These are phyloP conservation scores for Drosophila takahashii DNA, from an alignment of 1,140 invertebrate species.

Conservation along the genomic window DNA sequence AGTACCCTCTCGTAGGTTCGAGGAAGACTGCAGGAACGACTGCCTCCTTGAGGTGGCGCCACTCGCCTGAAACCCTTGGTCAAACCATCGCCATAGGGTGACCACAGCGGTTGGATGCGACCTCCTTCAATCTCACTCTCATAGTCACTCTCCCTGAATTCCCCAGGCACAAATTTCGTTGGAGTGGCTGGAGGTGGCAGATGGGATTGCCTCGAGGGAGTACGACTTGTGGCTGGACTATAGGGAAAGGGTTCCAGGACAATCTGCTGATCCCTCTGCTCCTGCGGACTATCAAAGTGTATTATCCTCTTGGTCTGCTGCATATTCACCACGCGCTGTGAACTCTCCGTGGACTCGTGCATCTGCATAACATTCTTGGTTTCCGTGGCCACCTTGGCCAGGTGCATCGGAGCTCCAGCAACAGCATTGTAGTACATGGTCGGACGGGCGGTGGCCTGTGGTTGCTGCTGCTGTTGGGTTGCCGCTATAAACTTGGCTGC, in stretches of 20 bases:
- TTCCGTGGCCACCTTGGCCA: conserved; percentile 87
- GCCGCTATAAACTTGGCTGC: conserved; percentile 81
- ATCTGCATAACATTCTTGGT: conserved; percentile 89
- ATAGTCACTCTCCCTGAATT: conserved; percentile 89
- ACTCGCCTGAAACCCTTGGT: conserved; percentile 88
- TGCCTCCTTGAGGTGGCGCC: conserved; percentile 84
- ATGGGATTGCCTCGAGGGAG: conserved; percentile 71
- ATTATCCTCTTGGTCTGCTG: conserved; percentile 89
- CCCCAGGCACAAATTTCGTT: conserved; percentile 89
- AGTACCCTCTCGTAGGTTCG: conserved; percentile 85
- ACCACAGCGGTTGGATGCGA: conserved; percentile 87
- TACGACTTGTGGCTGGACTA: conserved; percentile 79
- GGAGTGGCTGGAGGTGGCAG: conserved; percentile 86
- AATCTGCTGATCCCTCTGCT: conserved; percentile 63
- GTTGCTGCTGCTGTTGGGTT: conserved; percentile 85
- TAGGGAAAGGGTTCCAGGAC: conserved; percentile 85
- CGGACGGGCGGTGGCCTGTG: conserved; percentile 58
- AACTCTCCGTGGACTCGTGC: conserved; percentile 89
- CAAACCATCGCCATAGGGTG: conserved; percentile 86
- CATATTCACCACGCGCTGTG: conserved; percentile 88
- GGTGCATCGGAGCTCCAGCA: conserved; percentile 86
- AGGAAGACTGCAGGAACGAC: conserved; percentile 85
- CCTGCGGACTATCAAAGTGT: conserved; percentile 86
- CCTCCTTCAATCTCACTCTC: conserved; percentile 89
- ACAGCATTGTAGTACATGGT: conserved; percentile 86